These are phyloP conservation scores for Chamaedrilus cognettii DNA, from an alignment of 2,888 invertebrate species.

Conservation along the genomic window DNA sequence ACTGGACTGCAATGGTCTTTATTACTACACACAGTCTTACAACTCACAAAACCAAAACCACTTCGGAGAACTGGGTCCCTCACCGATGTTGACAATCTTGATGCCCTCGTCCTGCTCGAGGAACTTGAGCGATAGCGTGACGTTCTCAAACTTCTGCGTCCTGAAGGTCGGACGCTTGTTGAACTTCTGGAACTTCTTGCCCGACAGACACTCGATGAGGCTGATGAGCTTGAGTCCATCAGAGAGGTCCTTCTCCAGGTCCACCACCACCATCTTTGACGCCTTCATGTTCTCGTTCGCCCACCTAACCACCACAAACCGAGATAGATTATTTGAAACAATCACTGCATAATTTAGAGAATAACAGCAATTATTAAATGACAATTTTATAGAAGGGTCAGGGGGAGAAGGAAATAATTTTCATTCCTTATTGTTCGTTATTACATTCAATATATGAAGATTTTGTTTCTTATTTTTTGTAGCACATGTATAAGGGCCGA, in stretches of 20 bases:
- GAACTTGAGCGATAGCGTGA: slow-evolving; percentile 83
- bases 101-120: slow-evolving; percentile 81
- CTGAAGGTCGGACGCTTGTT: slow-evolving; percentile 84
- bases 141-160: slow-evolving; percentile 91
- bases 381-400: slow-evolving; percentile 85
- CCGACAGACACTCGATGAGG: slow-evolving; percentile 75
- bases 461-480: too few species aligned
- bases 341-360: slow-evolving; percentile 84
- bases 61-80: too few species aligned
- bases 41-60: too few species aligned
- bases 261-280: too few species aligned
- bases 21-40: too few species aligned
- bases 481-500: too few species aligned
- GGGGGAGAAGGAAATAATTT: too few species aligned
- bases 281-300: slow-evolving; percentile 88
- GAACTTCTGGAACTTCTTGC: slow-evolving; percentile 77
- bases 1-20: too few species aligned
- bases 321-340: slow-evolving; percentile 70
- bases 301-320: too few species aligned
- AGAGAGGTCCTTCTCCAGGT: slow-evolving; percentile 80
- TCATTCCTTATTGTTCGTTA: too few species aligned
- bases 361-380: slow-evolving; percentile 74
- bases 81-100: slow-evolving; percentile 89
- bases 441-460: too few species aligned
- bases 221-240: slow-evolving; percentile 74